Evolutionary conservation across 2,113 vertebrate species (phyloP).

Genomic region (Meleagris gallopavo): DNA sequence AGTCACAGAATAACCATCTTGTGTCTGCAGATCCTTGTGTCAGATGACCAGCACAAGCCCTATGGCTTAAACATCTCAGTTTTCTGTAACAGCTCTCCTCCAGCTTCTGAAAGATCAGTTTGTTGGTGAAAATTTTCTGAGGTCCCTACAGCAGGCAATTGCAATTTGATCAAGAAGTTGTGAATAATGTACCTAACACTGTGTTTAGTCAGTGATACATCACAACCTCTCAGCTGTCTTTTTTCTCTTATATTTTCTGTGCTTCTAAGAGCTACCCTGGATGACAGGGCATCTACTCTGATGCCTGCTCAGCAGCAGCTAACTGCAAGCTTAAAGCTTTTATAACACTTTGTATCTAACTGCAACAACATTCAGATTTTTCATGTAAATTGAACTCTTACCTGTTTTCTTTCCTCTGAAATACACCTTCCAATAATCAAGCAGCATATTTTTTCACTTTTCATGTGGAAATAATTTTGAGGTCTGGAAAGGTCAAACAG

Average conservation of each 20-base stretch:
- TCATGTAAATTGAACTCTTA: neutral
- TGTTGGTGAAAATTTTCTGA: neutral
- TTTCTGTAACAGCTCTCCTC: neutral
- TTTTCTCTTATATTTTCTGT: neutral
- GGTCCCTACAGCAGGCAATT: accelerated
- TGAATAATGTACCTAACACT: neutral
- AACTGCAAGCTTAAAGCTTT: neutral
- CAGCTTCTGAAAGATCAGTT: neutral
- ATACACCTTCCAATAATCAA: neutral
- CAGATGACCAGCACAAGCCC: accelerated
- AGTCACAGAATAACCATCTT: neutral
- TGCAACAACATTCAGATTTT: neutral
- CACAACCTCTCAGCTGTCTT: neutral
- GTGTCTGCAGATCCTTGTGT: neutral
- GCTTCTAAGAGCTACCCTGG: neutral
- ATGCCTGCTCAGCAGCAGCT: neutral
- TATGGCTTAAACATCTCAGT: neutral
- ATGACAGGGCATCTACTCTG: neutral
- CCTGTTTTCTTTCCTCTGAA: neutral
- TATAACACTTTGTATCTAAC: neutral
- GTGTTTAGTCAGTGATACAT: neutral
- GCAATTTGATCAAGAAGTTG: neutral
- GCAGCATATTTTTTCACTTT: neutral
- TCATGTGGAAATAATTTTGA: neutral
- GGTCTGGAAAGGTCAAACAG: neutral